Conservation (phyloP, 2,113 vertebrate genomes). For the Sylvietta virens region DNA sequence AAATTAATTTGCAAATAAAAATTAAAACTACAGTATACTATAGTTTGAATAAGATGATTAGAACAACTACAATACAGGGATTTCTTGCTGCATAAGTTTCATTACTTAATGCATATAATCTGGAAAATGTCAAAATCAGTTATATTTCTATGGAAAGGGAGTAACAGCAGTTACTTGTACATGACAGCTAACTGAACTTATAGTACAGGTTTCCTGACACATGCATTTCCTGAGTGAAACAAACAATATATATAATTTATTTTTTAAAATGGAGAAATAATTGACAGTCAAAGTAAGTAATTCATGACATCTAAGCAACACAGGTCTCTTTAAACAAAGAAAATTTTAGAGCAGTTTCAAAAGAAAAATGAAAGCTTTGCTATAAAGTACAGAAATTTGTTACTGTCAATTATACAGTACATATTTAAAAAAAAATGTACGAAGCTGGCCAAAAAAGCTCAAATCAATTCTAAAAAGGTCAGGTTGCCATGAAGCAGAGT, state of each 20-base stretch:
- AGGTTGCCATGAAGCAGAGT: slow-evolving; percentile 28
- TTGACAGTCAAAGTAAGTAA: slow-evolving; percentile 69
- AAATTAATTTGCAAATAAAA: slow-evolving; percentile 84
- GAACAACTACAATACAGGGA: slow-evolving; percentile 74
- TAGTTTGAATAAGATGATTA: slow-evolving; percentile 74
- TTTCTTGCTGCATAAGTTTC: slow-evolving; percentile 68
- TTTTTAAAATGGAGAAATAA: slow-evolving; percentile 65
- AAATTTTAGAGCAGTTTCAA: slow-evolving; percentile 44
- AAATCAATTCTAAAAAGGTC: slow-evolving; percentile 24
- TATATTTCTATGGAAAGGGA: slow-evolving; percentile 67
- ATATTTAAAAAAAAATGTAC: neutral
- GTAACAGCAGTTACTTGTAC: slow-evolving; percentile 74
- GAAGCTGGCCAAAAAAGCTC: neutral
- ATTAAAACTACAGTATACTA: slow-evolving; percentile 76
- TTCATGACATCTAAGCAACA: slow-evolving; percentile 64
- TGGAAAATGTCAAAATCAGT: slow-evolving; percentile 68
- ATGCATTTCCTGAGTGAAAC: slow-evolving; percentile 80
- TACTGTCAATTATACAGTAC: slow-evolving; percentile 57
- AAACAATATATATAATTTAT: slow-evolving; percentile 64
- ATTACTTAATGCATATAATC: slow-evolving; percentile 66
- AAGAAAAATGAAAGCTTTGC: slow-evolving; percentile 66
- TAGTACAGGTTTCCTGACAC: slow-evolving; percentile 74
- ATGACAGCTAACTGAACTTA: slow-evolving; percentile 71
- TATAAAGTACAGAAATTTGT: slow-evolving; percentile 59
- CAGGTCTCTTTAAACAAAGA: slow-evolving; percentile 39